Conservation (phyloP, 2,113 vertebrate genomes). For the Pica pica region DNA sequence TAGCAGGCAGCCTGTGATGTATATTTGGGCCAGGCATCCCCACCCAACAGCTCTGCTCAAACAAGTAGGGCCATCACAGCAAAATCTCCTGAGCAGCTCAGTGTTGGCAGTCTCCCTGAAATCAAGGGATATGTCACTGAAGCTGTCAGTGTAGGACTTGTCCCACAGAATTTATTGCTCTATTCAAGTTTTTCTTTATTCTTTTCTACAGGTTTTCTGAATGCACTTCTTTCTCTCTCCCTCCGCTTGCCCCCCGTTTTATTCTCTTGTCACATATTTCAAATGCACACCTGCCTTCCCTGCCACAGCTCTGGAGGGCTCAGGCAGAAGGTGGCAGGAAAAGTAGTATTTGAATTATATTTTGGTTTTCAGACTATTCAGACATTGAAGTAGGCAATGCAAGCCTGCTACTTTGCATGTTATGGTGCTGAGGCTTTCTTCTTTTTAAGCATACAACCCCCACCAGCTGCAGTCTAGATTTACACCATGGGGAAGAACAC, state of each 20-base stretch:
- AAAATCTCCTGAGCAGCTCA: not conserved
- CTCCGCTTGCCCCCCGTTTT: not conserved
- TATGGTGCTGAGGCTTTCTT: not conserved
- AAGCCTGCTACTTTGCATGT: not conserved
- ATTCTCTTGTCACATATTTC: not conserved
- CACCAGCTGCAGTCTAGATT: slow-evolving; percentile 28
- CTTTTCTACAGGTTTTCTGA: not conserved
- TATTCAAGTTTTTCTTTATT: not conserved
- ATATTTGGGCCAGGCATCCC: not conserved
- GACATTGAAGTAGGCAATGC: not conserved
- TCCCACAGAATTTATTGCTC: not conserved
- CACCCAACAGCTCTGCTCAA: not conserved
- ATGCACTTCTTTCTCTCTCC: not conserved
- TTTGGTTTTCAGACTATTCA: not conserved
- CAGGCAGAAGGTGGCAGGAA: not conserved
- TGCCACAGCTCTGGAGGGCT: not conserved
- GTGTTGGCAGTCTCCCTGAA: not conserved
- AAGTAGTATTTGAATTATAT: not conserved
- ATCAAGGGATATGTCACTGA: not conserved
- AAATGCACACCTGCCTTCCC: not conserved
- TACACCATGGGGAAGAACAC: not conserved
- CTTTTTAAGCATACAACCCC: not conserved
- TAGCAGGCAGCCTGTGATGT: not conserved
- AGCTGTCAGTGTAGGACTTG: not conserved
- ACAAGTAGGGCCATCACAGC: not conserved